Evolutionary conservation across 2,113 vertebrate genomes (phyloP).

Genomic region (Chionis minor): DNA sequence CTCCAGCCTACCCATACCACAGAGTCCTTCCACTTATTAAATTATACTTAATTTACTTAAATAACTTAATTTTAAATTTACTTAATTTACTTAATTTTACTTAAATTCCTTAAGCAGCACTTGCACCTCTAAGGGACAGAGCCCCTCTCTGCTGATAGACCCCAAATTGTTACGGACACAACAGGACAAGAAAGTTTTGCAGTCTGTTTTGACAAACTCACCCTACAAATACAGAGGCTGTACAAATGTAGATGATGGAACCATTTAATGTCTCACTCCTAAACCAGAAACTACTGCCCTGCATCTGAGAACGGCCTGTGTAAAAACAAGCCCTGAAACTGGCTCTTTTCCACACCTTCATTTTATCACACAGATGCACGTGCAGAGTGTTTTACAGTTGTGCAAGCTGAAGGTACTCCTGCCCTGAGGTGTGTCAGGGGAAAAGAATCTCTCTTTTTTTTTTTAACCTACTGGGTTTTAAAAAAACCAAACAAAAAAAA

Average conservation of each 20-base stretch:
- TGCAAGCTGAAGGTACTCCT: neutral
- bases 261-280: neutral
- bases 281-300: neutral
- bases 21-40: neutral
- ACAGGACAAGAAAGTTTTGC: neutral
- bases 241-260: neutral
- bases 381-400: neutral
- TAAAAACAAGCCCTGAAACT: neutral
- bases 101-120: neutral
- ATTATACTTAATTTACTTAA: too few relatives aligned
- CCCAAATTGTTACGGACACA: neutral
- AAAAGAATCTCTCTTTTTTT: neutral
- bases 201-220: neutral
- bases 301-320: neutral
- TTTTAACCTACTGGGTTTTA: neutral
- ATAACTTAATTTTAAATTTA: too few relatives aligned
- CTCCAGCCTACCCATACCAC: neutral
- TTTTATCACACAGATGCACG: neutral
- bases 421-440: fast-evolving
- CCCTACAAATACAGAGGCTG: neutral
- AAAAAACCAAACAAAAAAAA: too few relatives aligned
- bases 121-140: neutral
- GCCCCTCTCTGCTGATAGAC: neutral
- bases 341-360: neutral
- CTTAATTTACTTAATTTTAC: too few relatives aligned